Evolutionary conservation across 2,113 vertebrate species (phyloP), one percentile per base, ranked within the genome.

Genomic region (Laticauda colubrina): DNA sequence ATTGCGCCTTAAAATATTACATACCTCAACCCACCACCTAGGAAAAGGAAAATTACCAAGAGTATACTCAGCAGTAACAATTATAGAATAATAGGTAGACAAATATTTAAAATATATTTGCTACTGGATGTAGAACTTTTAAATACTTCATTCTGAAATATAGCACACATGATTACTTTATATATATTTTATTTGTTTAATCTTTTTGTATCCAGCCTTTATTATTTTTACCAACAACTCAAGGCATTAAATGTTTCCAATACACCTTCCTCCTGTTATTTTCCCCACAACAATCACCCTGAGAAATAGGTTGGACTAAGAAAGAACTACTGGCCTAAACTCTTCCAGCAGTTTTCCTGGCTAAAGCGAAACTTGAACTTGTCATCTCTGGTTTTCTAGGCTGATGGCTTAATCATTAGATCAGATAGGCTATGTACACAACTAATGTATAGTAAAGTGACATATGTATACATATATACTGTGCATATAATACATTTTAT

Each of bases 81-180:
- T 94, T 95, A 96, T 94, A 95, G 95, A 91, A 93, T 23, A 39
- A 94, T 94, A 93, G 92, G 92, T 90, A 91, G 89, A 93, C 93
- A 95, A 93, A 89, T 91, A 88, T 94, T 85, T 88, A 91, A 95
- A 95, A 93, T 94, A 89, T 95, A 96, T 94, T 91, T 95, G 81
- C 45, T 95, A 95, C 89, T 61, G 90, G 54, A 54, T 87, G 89
- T 64, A 90, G 75, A 94, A 94, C 94, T 93, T 85, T 53, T 1
- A 23, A 86, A 85, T 95, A 89, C 11, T 61, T 61, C 14, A 24
- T 53, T 9, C 26, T 64, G 20, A 91, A 55, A 55, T 53, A 64
- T 34, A 87, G 43, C 56, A 64, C 5, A 51, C 3, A 51, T 24
- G 43, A 91, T 15, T 87, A 55, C 59, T 88, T 64, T 29, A 87